Base-by-base conservation (phyloP, 2,113 vertebrate genomes). In the Bombycilla garrulus region DNA sequence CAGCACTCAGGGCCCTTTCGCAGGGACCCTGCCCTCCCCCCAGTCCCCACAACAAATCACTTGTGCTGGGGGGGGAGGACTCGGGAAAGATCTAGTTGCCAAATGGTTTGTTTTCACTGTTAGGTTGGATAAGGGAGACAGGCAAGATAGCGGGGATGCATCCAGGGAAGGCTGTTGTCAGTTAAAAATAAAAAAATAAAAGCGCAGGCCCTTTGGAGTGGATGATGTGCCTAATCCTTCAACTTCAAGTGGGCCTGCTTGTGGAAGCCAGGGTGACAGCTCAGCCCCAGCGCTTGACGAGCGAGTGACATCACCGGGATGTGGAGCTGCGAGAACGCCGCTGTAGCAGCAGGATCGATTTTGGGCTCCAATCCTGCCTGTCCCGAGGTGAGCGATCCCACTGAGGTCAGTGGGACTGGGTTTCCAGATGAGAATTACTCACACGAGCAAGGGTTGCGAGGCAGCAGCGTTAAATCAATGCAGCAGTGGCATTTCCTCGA, bases 221-320 rank as follows among this genome's bases (percentile, higher is more conserved):
- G 13, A 36, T 57, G 76, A 40, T 25, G 51, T 26, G 51, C 58
- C 58, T 60, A 33, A 83, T 86, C 84, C 70, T 77, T 70, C 81
- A 82, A 13, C 78, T 87, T 89, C 77, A 57, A 65, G 66, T 3
- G 25, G 78, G 50, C 66, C 45, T 51, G 51, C 64, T 74, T 0
- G 4, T 9, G 13, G 62, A 23, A 89, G 50, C 28, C 19, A 1
- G 50, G 56, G 62, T 56, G 87, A 82, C 48, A 70, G 51, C 72
- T 84, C 6, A 2, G 92, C 58, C 67, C 35, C 8, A 2, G 40
- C 0, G 0, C 58, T 22, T 2, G 8, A 19, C 0, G 2, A 0
- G 42, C 0, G 0, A 45, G 72, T 3, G 18, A 74, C 10, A 5
- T 51, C 44, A 29, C 65, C 15, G 50, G 62, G 57, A 21, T 64